Evolutionary conservation across 2,797 vertebrate genomes (phyloP).

Genomic region (Huso huso): DNA sequence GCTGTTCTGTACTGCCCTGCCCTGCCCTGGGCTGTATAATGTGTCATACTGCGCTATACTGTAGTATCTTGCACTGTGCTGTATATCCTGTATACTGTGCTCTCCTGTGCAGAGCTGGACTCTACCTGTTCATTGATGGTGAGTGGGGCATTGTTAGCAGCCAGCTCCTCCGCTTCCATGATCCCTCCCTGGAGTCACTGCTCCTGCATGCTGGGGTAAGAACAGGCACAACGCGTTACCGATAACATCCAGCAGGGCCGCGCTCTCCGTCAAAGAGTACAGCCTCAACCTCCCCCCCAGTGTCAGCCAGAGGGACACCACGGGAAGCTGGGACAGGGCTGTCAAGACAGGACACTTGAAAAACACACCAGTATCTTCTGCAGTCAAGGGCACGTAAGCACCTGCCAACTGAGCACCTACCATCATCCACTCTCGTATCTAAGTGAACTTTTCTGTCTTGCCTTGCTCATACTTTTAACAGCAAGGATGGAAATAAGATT

Average conservation of each 20-base stretch:
- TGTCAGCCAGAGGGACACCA: too few relatives aligned
- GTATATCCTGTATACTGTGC: not conserved
- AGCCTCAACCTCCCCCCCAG: constrained; percentile 37
- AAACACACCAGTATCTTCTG: too few relatives aligned
- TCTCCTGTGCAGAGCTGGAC: not conserved
- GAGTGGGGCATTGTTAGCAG: constrained; percentile 70
- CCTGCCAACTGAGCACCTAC: too few relatives aligned
- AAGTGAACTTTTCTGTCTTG: too few relatives aligned
- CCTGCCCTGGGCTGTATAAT: not conserved
- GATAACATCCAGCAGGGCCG: not conserved
- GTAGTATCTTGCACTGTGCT: not conserved
- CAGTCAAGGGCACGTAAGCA: too few relatives aligned
- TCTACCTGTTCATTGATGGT: constrained; percentile 90
- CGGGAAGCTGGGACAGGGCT: too few relatives aligned
- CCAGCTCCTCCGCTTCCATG: constrained; percentile 77
- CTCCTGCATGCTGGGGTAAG: constrained; percentile 57
- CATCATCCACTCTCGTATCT: too few relatives aligned
- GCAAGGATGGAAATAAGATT: too few relatives aligned
- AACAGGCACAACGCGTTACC: constrained; percentile 1
- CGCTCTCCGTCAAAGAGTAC: constrained; percentile 28
- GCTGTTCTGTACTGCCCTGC: not conserved
- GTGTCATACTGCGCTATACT: not conserved
- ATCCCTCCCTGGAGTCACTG: constrained; percentile 42
- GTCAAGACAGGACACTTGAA: too few relatives aligned
- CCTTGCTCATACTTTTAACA: too few relatives aligned